These are phyloP conservation scores for Cavia porcellus DNA, from an alignment of 2,113 vertebrate genomes.

Conservation along the genomic window DNA sequence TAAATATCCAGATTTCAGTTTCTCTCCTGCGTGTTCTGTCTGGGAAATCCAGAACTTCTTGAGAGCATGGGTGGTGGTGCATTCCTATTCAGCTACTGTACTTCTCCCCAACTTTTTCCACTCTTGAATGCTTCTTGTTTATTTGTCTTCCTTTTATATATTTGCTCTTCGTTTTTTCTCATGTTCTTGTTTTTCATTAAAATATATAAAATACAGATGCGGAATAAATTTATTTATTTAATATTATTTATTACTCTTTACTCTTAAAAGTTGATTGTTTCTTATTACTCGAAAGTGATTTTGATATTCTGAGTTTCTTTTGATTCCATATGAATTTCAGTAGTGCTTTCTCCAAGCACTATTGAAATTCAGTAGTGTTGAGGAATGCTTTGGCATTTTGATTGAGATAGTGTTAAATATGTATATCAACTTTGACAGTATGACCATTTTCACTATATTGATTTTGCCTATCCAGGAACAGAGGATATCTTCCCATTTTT, in stretches of 20 bases:
- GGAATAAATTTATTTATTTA: constrained; percentile 46
- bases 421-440: neutral
- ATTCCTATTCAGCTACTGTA: neutral
- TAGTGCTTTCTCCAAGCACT: neutral
- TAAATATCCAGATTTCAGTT: neutral
- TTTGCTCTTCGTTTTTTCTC: neutral
- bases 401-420: neutral
- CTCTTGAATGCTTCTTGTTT: neutral
- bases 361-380: neutral
- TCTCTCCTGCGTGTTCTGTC: neutral
- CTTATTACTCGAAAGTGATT: neutral
- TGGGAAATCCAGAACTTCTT: neutral
- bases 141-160: neutral
- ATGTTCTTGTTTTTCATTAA: neutral
- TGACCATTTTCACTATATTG: neutral
- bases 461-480: neutral
- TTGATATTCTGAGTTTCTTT: neutral
- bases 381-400: neutral
- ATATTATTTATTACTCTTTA: neutral
- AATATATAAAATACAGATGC: neutral
- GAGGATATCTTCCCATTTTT: no score
- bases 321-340: neutral
- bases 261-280: neutral
- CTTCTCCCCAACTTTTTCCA: neutral
- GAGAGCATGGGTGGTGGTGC: neutral